phyloP scores from a whole-genome alignment of 2,113 vertebrate genomes.

The Syngnathus floridae region DNA sequence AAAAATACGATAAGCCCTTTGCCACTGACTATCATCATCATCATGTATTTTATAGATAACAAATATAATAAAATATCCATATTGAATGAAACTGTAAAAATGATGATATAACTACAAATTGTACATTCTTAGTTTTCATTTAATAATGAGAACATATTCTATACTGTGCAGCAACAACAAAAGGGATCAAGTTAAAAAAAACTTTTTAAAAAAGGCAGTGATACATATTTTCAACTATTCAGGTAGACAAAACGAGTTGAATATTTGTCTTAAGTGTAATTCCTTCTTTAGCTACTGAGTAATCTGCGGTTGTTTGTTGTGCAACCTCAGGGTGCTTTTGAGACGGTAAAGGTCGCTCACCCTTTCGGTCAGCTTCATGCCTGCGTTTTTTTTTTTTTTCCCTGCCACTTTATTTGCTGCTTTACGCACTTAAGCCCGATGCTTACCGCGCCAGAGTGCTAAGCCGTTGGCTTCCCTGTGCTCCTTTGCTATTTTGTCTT shows the following conservation, averaged over 20 bases:
- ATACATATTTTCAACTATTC: too few relatives aligned
- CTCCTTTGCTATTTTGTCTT: constrained; percentile 30
- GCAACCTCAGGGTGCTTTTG: neutral
- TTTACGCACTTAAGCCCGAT: constrained; percentile 26
- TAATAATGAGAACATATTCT: neutral
- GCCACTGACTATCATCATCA: too few relatives aligned
- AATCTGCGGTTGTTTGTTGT: neutral
- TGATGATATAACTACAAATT: too few relatives aligned
- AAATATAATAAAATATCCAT: too few relatives aligned
- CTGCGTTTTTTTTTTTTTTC: neutral
- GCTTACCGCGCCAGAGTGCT: constrained; percentile 31
- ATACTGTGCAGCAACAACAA: neutral
- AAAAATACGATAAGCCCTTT: too few relatives aligned
- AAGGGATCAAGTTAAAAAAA: neutral
- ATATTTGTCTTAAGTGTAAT: neutral
- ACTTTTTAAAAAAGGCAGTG: too few relatives aligned
- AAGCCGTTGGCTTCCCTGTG: constrained; percentile 38
- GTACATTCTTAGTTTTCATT: neutral
- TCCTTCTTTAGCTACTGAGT: neutral
- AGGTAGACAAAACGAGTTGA: neutral
- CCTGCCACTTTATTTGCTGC: constrained; percentile 33
- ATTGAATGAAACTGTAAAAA: neutral
- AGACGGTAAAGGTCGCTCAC: neutral
- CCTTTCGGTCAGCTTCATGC: neutral
- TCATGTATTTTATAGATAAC: too few relatives aligned